A percentile compares a stretch with the other conserved stretches of the same genome.
Evolutionary conservation across 2,113 vertebrate species (phyloP).

Genomic region (Archilochus colubris): DNA sequence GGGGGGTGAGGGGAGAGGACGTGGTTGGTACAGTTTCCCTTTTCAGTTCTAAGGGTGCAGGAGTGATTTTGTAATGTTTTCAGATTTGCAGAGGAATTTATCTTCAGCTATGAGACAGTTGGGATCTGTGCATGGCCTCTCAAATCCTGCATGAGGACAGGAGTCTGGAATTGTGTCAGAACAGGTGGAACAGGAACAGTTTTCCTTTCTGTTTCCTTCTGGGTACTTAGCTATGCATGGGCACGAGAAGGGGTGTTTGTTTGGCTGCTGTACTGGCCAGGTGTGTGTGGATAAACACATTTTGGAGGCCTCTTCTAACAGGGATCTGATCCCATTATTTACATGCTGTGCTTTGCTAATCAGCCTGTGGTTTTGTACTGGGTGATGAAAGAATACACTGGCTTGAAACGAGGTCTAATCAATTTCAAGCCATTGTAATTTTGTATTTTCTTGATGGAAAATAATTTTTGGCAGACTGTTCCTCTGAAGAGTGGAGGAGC

Average conservation of each 20-base stretch:
- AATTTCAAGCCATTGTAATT: not conserved
- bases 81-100: accelerated
- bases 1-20: accelerated
- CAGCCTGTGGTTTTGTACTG: not conserved
- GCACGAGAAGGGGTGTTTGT: accelerated
- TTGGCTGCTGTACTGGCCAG: not conserved
- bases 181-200: not conserved
- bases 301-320: not conserved
- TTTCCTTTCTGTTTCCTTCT: not conserved
- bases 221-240: accelerated
- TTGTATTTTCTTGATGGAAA: not conserved
- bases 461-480: not conserved
- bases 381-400: not conserved
- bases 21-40: accelerated
- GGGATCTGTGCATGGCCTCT: accelerated
- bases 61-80: no score
- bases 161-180: not conserved
- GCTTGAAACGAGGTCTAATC: not conserved
- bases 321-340: not conserved
- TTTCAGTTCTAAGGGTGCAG: not conserved
- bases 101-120: accelerated
- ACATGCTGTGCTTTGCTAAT: not conserved
- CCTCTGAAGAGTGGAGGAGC: not conserved
- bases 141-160: accelerated
- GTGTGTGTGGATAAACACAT: not conserved